Evolutionary conservation across 2,113 vertebrate species (phyloP).

Genomic region (Melanocharis versteri): DNA sequence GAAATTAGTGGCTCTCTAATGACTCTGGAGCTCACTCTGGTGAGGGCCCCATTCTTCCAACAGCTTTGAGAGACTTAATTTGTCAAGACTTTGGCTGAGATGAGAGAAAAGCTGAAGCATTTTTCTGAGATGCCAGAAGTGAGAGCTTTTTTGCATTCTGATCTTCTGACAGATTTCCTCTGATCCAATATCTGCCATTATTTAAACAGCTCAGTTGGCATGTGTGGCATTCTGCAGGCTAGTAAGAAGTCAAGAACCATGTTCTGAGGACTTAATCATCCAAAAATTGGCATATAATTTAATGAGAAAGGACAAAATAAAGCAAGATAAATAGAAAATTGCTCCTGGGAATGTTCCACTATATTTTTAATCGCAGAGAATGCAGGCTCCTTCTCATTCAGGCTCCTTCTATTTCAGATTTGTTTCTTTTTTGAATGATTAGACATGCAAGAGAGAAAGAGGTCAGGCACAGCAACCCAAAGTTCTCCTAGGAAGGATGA

Average conservation of each 20-base stretch:
- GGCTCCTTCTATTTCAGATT: not conserved
- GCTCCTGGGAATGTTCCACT: slow-evolving; percentile 9
- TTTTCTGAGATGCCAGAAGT: not conserved
- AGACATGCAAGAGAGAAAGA: not conserved
- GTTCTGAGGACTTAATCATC: not conserved
- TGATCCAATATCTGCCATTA: not conserved
- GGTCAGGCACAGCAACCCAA: not conserved
- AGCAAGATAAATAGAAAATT: slow-evolving; percentile 32
- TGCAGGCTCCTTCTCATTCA: not conserved
- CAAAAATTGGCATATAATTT: slow-evolving; percentile 15
- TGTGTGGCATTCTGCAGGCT: not conserved
- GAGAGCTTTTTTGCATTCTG: not conserved
- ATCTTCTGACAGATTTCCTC: slow-evolving; percentile 3
- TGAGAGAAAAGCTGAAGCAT: not conserved
- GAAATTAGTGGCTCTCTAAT: not conserved
- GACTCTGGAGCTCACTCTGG: not conserved
- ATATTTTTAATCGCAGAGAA: not conserved
- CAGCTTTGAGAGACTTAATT: not conserved
- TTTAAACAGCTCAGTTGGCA: not conserved
- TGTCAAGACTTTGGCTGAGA: not conserved
- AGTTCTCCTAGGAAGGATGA: not conserved
- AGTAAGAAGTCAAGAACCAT: not conserved
- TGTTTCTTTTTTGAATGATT: not conserved
- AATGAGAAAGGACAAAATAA: slow-evolving; percentile 38
- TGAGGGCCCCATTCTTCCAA: not conserved